These are phyloP conservation scores for Nerophis lumbriciformis DNA, from an alignment of 2,113 vertebrate genomes.

Conservation along the genomic window DNA sequence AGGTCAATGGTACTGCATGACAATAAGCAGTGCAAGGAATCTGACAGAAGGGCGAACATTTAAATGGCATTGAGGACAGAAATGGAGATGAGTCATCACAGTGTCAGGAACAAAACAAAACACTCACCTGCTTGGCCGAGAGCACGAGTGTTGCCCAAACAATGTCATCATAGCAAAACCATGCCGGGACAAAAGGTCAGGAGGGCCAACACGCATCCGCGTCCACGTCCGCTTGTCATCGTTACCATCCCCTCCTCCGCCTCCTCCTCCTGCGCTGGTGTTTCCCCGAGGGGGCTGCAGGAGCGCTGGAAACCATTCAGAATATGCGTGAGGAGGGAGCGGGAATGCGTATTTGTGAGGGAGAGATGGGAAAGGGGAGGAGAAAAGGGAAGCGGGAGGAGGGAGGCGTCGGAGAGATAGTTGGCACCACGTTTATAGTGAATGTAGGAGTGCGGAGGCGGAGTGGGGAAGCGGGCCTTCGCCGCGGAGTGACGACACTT, in stretches of 20 bases:
- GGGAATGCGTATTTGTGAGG: conserved; percentile 51
- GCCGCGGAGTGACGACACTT: conserved; percentile 30
- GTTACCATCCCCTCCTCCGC: conserved; percentile 57
- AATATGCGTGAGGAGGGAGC: conserved; percentile 54
- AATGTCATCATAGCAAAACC: conserved; percentile 46
- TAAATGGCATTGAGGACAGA: background rate
- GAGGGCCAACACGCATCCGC: conserved; percentile 38
- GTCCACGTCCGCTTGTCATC: conserved; percentile 68
- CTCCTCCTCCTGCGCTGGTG: conserved; percentile 19
- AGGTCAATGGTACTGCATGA: no score
- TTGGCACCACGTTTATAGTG: conserved; percentile 24
- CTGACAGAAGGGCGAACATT: background rate
- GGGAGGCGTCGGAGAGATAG: conserved; percentile 15
- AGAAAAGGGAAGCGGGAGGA: conserved; percentile 22
- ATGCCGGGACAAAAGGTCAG: conserved; percentile 32
- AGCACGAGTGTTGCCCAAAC: conserved; percentile 36
- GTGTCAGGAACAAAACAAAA: background rate
- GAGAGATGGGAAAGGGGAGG: conserved; percentile 57
- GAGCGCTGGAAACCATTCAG: conserved; percentile 73
- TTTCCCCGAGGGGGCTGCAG: conserved; percentile 68
- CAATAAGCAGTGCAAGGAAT: no score
- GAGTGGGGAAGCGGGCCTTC: conserved; percentile 34
- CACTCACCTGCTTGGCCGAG: conserved; percentile 52
- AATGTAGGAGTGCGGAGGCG: conserved; percentile 24
- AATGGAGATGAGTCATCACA: background rate